Base-by-base conservation (phyloP, 2,888 invertebrate species). In the Salpingus planirostris region DNA sequence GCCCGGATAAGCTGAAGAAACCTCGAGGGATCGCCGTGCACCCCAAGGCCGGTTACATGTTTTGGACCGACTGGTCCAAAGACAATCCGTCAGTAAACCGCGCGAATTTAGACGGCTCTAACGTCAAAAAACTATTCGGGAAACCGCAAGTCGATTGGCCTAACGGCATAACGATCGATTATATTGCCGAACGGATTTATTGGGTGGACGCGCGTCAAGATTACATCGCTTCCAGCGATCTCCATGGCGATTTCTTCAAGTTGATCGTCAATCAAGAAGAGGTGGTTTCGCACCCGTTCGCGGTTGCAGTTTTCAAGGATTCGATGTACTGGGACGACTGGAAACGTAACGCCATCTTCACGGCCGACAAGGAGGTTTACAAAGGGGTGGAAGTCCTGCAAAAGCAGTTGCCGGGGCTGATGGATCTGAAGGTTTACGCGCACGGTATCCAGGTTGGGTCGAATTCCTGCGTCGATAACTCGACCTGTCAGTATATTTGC, bases 261-360 rank as follows among this genome's bases (percentile, higher is more conserved):
- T 77, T 77, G 49, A 74, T 88, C 4, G 49, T 60, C 4, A 43
- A 55, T 39, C 71, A 78, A 33, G 74, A 76, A 33, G 74, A 74
- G 1, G 71, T 76, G 25, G 78, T 85, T 0, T 73, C 80, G 0
- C 89, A 90, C 70, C 90, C 90, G 3, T 91, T 89, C 55, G 83
- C 88, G 0, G 80, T 91, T 0, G 86, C 82, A 0, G 80, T 91
- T 0, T 79, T 85, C 52, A 91, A 91, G 62, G 81, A 85, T 50
- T 73, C 74, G 46, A 76, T 92, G 72, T 90, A 83, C 54, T 91
- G 90, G 90, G 85, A 90, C 52, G 91, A 91, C 58, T 89, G 87
- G 88, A 81, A 80, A 47, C 76, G 76, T 27, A 79, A 81, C 36
- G 76, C 80, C 13, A 80, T 90, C 32, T 85, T 84, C 53, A 72